Evolutionary conservation across 2,113 vertebrate genomes (phyloP), one percentile per base, ranked within the genome.

Genomic region (Muntiacus muntjak): DNA sequence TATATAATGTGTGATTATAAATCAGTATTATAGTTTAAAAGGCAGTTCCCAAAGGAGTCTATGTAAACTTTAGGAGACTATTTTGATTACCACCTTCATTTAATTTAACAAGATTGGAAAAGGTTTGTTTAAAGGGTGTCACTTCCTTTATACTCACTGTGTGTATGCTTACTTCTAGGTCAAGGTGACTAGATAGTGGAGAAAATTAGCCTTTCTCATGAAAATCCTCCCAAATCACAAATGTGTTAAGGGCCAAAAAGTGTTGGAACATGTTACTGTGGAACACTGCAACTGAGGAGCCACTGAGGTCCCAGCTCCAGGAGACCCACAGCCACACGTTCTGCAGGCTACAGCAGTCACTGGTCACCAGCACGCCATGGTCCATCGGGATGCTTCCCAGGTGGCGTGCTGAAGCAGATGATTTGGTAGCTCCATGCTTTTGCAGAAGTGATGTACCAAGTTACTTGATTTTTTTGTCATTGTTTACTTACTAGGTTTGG

Each of bases 31-130:
- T 86, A 83, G 71, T 90, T 96, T 85, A 83, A 93, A 85, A 97
- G n/a, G 40, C 82, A 92, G 8, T 92, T 92, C 33, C 50, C 52
- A 93, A 87, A 94, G 52, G 47, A 95, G 21, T 87, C 45, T 93
- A 89, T 16, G 8, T 81, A 84, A 96, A 87, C 87, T 60, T 97
- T 94, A 92, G 45, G 40, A 94, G 62, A 91, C n/a, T 94, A 13
- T 94, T 91, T 95, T 91, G 43, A 58, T 94, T 91, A 58, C 4
- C 55, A 36, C 89, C 93, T 93, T 91, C 60, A 71, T 93, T 76
- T 96, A 54, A 94, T 93, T 95, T 96, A 96, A 81, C 91, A 85
- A 91, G 62, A 93, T 67, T 64, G 45, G 60, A 96, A 91, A 91
- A 81, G 84, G 36, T 94, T 96, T 96, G 45, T 60, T 93, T 90